Conservation (phyloP, 1,140 invertebrate species). For the Papilio machaon region DNA sequence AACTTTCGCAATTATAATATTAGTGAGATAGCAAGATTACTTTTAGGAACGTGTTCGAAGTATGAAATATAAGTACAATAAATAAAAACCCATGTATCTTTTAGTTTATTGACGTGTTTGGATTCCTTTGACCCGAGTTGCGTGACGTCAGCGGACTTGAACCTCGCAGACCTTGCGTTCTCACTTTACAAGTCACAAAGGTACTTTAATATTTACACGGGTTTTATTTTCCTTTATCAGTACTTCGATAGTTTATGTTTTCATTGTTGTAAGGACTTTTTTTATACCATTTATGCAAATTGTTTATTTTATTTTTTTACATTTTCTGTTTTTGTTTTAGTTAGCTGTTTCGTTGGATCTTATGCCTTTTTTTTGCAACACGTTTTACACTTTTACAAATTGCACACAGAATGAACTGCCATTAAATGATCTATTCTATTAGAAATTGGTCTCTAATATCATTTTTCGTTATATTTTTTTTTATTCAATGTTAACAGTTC, state of each 20-base stretch:
- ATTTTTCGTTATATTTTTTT: too few species aligned
- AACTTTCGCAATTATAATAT: background rate
- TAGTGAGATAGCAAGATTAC: background rate
- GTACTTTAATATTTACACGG: background rate
- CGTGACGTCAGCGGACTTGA: conserved; percentile 25
- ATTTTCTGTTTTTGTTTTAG: background rate
- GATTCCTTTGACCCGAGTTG: background rate
- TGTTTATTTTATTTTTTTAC: background rate
- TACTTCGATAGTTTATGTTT: background rate
- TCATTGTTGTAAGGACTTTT: background rate
- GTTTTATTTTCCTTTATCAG: background rate
- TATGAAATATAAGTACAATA: background rate
- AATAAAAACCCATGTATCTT: conserved; percentile 4
- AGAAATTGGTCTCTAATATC: too few species aligned
- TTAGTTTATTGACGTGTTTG: background rate
- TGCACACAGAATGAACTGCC: too few species aligned
- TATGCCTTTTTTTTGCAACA: too few species aligned
- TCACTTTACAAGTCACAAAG: background rate
- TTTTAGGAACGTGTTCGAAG: background rate
- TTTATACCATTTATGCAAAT: background rate
- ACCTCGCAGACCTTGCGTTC: conserved; percentile 16
- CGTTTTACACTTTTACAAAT: too few species aligned
- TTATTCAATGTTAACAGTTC: too few species aligned
- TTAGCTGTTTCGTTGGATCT: background rate
- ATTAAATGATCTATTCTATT: too few species aligned